phyloP scores from a whole-genome alignment of 2,888 invertebrate species.

The Brenthis daphne region DNA sequence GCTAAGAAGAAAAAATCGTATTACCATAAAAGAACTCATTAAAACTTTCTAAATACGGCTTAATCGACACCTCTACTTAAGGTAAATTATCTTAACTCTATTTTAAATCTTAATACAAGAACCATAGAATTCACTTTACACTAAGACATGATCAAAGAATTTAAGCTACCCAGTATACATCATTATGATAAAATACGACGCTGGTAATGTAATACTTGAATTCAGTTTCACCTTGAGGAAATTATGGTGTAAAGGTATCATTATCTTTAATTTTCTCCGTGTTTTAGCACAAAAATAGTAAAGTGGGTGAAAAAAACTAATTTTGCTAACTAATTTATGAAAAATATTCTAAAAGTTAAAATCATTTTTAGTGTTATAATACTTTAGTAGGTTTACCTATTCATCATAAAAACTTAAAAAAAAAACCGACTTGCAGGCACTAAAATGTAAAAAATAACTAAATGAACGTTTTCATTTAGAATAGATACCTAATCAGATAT shows the following conservation, averaged over 20 bases:
- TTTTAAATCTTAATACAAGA: conserved; percentile 8
- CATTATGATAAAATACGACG: conserved; percentile 30
- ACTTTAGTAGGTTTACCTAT: no score
- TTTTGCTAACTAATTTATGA: background rate
- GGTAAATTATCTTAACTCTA: background rate
- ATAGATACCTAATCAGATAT: no score
- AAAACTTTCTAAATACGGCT: conserved; percentile 26
- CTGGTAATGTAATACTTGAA: conserved; percentile 30
- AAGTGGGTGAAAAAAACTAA: background rate
- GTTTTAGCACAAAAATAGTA: conserved; percentile 3
- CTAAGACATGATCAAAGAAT: conserved; percentile 1
- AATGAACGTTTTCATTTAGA: no score
- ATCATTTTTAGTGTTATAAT: background rate
- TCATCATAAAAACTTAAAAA: no score
- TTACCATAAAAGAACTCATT: conserved; percentile 32
- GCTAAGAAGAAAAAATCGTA: conserved; percentile 10
- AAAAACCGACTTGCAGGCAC: no score
- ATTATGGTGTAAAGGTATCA: conserved; percentile 15
- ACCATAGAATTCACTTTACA: conserved; percentile 13
- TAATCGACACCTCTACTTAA: conserved; percentile 25
- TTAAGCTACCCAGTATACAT: conserved; percentile 12
- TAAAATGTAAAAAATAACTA: no score
- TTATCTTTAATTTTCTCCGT: conserved; percentile 18
- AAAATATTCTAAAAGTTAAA: background rate
- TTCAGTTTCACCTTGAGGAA: conserved; percentile 17